phyloP scores from a whole-genome alignment of 2,888 invertebrate genomes.

The Fabriciana adippe region DNA sequence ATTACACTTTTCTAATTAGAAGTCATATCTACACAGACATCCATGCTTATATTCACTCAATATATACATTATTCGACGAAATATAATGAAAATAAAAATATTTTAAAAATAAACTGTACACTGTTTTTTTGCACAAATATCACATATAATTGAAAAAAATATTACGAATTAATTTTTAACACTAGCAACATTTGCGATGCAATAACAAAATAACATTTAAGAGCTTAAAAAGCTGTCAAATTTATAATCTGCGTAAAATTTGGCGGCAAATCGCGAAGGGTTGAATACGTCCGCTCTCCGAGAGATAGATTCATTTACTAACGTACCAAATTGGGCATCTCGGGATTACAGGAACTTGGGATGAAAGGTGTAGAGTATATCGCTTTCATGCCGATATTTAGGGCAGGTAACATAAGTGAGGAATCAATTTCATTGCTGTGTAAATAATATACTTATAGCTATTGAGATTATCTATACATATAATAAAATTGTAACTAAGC shows the following conservation, averaged over 20 bases:
- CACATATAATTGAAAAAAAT: no score
- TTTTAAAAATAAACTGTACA: no score
- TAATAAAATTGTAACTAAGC: no score
- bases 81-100: no score
- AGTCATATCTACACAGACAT: background rate
- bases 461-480: background rate
- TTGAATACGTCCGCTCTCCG: slow-evolving; percentile 44
- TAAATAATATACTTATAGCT: background rate
- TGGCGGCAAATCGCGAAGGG: slow-evolving; percentile 52
- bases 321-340: slow-evolving; percentile 32
- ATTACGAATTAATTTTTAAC: no score
- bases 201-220: no score
- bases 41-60: no score
- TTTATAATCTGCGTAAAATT: slow-evolving; percentile 41
- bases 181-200: no score
- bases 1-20: background rate
- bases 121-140: no score
- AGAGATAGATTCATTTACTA: slow-evolving; percentile 35
- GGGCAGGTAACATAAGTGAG: background rate
- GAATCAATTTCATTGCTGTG: slow-evolving; percentile 1
- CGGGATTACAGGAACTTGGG: slow-evolving; percentile 18
- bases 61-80: no score
- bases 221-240: no score
- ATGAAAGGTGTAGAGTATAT: slow-evolving; percentile 5
- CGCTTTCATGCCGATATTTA: slow-evolving; percentile 13